phyloP scores from a whole-genome alignment of 1,140 invertebrate species.

The Whitmania pigra region DNA sequence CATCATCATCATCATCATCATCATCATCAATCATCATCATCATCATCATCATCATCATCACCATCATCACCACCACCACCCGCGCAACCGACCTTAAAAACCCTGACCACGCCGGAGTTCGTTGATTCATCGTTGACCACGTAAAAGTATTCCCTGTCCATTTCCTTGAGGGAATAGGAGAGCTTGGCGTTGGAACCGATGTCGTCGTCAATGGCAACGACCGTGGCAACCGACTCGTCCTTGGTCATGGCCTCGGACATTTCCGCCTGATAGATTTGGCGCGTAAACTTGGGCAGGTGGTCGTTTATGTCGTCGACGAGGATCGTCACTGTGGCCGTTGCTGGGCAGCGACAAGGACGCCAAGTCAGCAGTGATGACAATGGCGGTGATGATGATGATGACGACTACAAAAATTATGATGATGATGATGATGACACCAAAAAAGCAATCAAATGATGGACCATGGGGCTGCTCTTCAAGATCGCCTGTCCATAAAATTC shows the following conservation, averaged over 20 bases:
- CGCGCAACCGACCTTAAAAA: neutral
- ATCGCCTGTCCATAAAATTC: too few species aligned
- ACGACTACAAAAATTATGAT: too few species aligned
- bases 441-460: too few species aligned
- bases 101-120: conserved; percentile 12
- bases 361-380: neutral
- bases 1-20: conserved; percentile 7
- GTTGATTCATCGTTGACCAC: neutral
- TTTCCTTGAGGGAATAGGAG: conserved; percentile 3
- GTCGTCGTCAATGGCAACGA: conserved; percentile 10
- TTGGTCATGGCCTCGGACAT: conserved; percentile 3
- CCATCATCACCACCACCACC: neutral
- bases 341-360: neutral
- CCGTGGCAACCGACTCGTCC: conserved; percentile 29
- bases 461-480: too few species aligned
- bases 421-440: too few species aligned
- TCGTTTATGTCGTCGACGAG: conserved; percentile 16
- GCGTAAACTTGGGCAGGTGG: conserved; percentile 6
- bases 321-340: conserved; percentile 15
- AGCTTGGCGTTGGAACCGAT: conserved; percentile 11
- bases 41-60: conserved; percentile 10
- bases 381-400: neutral
- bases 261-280: neutral
- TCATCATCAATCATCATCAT: conserved; percentile 14
- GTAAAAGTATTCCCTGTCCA: conserved; percentile 6